Conservation (phyloP, 2,113 vertebrate genomes). For the Castor canadensis region DNA sequence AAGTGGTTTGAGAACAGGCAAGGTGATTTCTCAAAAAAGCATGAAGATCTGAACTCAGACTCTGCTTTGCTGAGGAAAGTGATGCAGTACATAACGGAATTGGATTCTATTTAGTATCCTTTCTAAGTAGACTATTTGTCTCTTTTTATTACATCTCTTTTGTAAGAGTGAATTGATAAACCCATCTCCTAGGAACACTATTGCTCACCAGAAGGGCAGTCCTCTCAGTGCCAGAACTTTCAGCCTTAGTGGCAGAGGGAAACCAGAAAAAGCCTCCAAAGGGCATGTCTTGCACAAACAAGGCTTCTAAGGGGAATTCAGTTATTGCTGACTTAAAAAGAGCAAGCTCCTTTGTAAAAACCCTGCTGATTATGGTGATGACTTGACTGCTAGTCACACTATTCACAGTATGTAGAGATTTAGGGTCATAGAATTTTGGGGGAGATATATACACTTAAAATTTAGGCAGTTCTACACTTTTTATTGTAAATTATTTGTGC, state of each 20-base stretch:
- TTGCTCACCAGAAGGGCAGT: neutral
- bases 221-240: neutral
- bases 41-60: neutral
- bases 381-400: neutral
- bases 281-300: neutral
- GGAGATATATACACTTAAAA: neutral
- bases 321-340: neutral
- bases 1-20: constrained; percentile 20
- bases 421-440: neutral
- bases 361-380: neutral
- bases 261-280: neutral
- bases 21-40: constrained; percentile 47
- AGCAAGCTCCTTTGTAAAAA: neutral
- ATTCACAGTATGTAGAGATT: neutral
- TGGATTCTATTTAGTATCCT: neutral
- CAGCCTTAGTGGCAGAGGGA: neutral
- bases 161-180: neutral
- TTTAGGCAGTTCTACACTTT: neutral
- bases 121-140: neutral
- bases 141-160: neutral
- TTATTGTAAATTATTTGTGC: no score
- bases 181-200: neutral
- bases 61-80: neutral
- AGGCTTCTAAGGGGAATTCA: neutral
- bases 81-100: neutral